Evolutionary conservation across 2,113 vertebrate genomes (phyloP), one percentile per base, ranked within the genome.

Genomic region (Oriolus oriolus): DNA sequence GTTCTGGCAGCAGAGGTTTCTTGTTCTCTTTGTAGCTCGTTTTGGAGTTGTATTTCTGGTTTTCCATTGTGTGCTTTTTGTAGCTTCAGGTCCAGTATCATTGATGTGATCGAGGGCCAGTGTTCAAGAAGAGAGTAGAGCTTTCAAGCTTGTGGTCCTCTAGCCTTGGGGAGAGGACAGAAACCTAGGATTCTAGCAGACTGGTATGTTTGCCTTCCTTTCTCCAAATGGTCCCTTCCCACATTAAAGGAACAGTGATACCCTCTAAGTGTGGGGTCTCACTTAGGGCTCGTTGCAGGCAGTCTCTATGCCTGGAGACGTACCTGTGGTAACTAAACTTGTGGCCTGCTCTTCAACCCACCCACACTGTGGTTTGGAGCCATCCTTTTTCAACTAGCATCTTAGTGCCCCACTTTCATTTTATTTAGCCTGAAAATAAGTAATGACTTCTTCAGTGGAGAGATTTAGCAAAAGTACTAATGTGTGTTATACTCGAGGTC

Each of bases 21-120:
- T 94, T 71, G 35, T 68, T 90, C 84, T 68, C 66, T 93, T 90
- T 71, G 74, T 54, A 79, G 53, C 61, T 91, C 49, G 1, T 79
- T 84, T 83, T 85, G 76, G 57, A 84, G 59, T 77, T 90, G 59
- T 50, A 39, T 92, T 95, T 96, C 75, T 93, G 56, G 14, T 69
- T 94, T 93, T 84, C 45, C 30, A 0, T 47, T 54, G 33, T 20
- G 16, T 70, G n/a, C 33, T 95, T 60, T 89, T 92, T 59, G 79
- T 84, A 89, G 64, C 89, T 95, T 84, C 76, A 63, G 76, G 64
- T 86, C 68, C 52, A 21, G 10, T 54, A 18, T 85, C 45, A 57
- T 14, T 11, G 28, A 14, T 83, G 15, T 1, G 30, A 88, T 73
- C 13, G 5, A 49, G 61, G 60, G 24, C 42, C 35, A 28, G 12